phyloP scores from a whole-genome alignment of 2,888 invertebrate genomes.

The Mimachlamys varia region DNA sequence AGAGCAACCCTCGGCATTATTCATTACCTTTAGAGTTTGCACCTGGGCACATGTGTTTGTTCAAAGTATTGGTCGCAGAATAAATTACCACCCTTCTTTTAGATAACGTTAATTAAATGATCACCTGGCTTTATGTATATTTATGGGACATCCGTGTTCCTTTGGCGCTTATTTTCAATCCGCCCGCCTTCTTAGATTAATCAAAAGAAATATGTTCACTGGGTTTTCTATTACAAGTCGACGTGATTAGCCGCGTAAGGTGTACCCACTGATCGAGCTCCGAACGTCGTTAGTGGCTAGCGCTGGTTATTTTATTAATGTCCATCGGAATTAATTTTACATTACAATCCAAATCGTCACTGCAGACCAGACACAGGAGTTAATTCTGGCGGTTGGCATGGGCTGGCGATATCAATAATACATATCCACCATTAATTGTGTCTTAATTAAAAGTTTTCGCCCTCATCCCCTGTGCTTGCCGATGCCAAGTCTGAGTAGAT shows the following conservation, averaged over 20 bases:
- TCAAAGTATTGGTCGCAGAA: neutral
- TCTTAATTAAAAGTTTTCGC: constrained; percentile 35
- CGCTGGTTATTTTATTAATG: constrained; percentile 24
- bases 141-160: neutral
- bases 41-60: neutral
- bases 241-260: neutral
- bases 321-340: constrained; percentile 36
- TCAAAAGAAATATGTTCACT: constrained; percentile 29
- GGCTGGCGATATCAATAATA: constrained; percentile 34
- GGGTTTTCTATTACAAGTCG: constrained; percentile 9
- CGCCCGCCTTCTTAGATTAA: neutral
- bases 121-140: constrained; percentile 21
- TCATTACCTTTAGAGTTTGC: neutral
- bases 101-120: constrained; percentile 25
- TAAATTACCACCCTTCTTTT: neutral
- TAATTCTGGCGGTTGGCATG: neutral
- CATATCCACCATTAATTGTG: constrained; percentile 28
- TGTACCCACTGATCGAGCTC: neutral
- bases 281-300: neutral
- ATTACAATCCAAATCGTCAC: constrained; percentile 34
- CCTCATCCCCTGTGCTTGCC: constrained; percentile 13
- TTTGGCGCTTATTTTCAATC: constrained; percentile 18
- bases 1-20: too few relatives aligned
- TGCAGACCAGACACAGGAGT: neutral
- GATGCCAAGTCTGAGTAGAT: neutral